Base-by-base conservation (phyloP, 2,888 invertebrate genomes). In the Oscheius sp. region DNA sequence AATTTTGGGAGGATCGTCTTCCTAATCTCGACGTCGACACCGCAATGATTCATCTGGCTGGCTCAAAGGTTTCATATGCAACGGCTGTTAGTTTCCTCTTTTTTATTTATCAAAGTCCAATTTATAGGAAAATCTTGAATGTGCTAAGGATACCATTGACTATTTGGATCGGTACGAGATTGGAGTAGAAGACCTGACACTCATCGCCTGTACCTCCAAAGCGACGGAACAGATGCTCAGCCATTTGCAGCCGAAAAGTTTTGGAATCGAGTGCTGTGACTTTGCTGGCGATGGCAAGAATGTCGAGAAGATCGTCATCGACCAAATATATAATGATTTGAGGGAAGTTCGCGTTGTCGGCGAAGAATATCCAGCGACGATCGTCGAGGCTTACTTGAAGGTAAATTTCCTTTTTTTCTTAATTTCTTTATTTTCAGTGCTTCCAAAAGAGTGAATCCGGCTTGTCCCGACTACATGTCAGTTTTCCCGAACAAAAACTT, bases 171-270 rank as follows among this genome's bases (percentile, higher is more conserved):
- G 7, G 21, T 58, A 29, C 29, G 58, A 25, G n/a, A 58, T 58
- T 12, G 58, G 58, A 16, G 29, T 58, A 25, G 27, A 25, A 25
- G 58, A 58, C 25, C 25, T 58, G 0, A n/a, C 58, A 12, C n/a
- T 58, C 7, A n/a, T 58, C 58, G 58, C 27, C 29, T 58, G 58
- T 13, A 29, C 27, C n/a, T 58, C 58, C 16, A 58, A 58, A 16
- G 58, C 58, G 27, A 58, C 25, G 27, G 29, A 29, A 23, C 16
- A 58, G n/a, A 1, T 58, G 58, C 58, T 58, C 29, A n/a, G 12
- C 27, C 58, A 58, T n/a, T 58, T 58, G 27, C 6, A 58, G 12
- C 58, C 61, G 1, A 61, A 5, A 45, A 45, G 61, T 61, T 61
- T 61, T 41, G 18, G 12, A 12, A 3, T 61, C 21, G 61, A 61